A percentile compares a stretch with the other conserved stretches of the same genome.
Conservation (phyloP, 2,888 invertebrate genomes). For the Drosophila stalkeri region DNA sequence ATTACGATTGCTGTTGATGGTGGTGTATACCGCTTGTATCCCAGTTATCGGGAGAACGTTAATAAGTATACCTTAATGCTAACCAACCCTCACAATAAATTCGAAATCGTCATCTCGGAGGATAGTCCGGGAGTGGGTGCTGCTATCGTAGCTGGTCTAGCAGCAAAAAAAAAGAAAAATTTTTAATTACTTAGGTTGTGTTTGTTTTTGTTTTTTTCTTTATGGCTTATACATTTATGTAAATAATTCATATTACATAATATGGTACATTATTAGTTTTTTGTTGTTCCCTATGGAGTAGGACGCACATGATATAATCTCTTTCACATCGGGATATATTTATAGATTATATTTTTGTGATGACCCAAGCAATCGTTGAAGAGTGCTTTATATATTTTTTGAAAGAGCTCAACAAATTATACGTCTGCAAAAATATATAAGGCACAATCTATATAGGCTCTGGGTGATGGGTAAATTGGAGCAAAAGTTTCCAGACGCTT, state of each 20-base stretch:
- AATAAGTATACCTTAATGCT: constrained; percentile 27
- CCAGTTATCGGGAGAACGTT: constrained; percentile 42
- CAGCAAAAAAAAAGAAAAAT: neutral
- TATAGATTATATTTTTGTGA: neutral
- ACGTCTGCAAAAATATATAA: neutral
- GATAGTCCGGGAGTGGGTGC: constrained; percentile 72
- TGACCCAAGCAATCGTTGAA: constrained; percentile 1
- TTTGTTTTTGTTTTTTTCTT: neutral
- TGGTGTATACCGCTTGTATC: constrained; percentile 62
- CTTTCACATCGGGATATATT: neutral
- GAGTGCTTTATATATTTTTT: neutral
- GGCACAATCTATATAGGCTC: constrained; percentile 87
- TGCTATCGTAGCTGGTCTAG: constrained; percentile 55
- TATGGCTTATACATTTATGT: neutral
- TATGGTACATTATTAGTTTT: neutral
- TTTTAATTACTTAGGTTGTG: neutral
- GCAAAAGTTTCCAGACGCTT: constrained; percentile 89
- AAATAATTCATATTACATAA: neutral
- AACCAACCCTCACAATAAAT: constrained; percentile 29
- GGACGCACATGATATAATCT: neutral
- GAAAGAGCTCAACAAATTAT: neutral
- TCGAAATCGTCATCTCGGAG: constrained; percentile 50
- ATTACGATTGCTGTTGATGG: constrained; percentile 61
- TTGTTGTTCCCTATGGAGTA: neutral
- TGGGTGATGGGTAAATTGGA: constrained; percentile 89